Evolutionary conservation across 2,113 vertebrate species (phyloP).

Genomic region (Indri indri): DNA sequence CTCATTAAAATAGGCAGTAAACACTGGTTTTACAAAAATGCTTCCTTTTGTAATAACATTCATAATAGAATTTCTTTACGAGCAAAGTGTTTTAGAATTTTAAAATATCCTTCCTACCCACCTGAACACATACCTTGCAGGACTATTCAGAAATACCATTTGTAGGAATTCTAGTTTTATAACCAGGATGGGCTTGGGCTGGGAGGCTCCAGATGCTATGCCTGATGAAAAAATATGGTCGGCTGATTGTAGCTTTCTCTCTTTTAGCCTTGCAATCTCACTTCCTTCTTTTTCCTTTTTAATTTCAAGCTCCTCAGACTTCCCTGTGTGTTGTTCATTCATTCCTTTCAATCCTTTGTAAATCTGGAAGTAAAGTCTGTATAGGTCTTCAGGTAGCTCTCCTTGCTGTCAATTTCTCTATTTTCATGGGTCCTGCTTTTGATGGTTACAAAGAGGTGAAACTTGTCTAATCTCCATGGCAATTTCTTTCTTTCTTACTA

Average conservation of each 20-base stretch:
- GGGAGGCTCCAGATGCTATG: neutral
- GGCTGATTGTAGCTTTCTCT: neutral
- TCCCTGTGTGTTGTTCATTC: neutral
- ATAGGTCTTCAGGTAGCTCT: neutral
- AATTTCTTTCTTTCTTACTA: neutral
- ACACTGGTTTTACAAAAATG: neutral
- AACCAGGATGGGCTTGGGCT: neutral
- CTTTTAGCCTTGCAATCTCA: neutral
- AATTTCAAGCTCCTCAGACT: neutral
- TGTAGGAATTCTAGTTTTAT: neutral
- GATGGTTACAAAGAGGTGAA: neutral
- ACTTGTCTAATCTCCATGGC: neutral
- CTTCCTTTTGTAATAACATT: neutral
- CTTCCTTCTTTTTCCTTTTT: neutral
- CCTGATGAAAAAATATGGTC: neutral
- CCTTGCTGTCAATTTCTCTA: neutral
- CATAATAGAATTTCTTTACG: neutral
- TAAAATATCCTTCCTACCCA: neutral
- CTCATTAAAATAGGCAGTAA: neutral
- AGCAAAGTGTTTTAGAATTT: constrained; percentile 7
- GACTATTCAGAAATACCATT: neutral
- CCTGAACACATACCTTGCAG: neutral
- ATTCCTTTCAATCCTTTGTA: neutral
- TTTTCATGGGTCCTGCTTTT: neutral
- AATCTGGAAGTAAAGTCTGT: neutral